Conservation (phyloP, 2,113 vertebrate species). For the Microcebus tavaratra region DNA sequence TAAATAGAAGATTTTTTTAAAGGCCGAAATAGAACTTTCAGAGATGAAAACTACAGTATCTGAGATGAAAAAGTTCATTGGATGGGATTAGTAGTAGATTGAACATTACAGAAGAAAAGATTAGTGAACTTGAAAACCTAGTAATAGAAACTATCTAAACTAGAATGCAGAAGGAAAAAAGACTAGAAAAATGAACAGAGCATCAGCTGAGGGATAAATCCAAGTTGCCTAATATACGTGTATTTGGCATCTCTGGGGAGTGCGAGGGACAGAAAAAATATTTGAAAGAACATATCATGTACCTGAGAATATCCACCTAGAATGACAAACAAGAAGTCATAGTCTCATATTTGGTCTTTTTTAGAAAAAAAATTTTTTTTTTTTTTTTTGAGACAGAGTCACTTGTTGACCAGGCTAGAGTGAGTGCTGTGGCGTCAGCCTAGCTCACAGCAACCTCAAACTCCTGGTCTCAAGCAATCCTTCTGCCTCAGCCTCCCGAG, state of each 20-base stretch:
- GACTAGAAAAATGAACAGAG: not conserved
- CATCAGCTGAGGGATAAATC: conserved; percentile 7
- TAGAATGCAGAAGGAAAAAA: conserved; percentile 9
- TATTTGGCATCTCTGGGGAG: not conserved
- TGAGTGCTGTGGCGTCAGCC: too few relatives aligned
- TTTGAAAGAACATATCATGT: not conserved
- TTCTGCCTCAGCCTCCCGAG: too few relatives aligned
- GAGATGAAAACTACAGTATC: not conserved
- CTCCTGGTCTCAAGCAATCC: too few relatives aligned
- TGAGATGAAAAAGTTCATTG: conserved; percentile 36
- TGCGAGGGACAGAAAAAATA: not conserved
- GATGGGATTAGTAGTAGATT: not conserved
- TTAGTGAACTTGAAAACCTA: not conserved
- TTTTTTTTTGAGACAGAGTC: too few relatives aligned
- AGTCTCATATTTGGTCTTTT: not conserved
- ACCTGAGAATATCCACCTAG: not conserved
- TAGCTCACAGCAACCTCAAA: too few relatives aligned
- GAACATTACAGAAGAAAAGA: not conserved
- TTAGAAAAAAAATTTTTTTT: too few relatives aligned
- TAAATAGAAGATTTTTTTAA: not conserved
- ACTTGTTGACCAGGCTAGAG: too few relatives aligned
- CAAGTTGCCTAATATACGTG: not conserved
- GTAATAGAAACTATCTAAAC: not conserved
- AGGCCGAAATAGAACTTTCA: not conserved
- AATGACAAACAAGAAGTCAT: not conserved